These are phyloP conservation scores for Lasioglossum lativentre DNA, from an alignment of 2,888 invertebrate genomes.

Conservation along the genomic window DNA sequence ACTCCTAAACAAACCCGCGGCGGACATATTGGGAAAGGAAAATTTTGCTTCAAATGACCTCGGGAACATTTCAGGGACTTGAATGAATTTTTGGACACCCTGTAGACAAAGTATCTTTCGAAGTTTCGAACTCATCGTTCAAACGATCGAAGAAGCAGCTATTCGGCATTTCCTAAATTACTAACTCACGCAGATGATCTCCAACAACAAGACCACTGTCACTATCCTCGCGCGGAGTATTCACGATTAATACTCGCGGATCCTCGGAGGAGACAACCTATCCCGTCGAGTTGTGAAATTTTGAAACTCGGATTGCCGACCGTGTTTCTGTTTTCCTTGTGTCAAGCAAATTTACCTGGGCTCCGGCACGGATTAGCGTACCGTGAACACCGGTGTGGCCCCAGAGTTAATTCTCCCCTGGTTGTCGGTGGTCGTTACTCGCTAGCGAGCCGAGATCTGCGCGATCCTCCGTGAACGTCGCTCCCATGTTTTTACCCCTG, in stretches of 20 bases:
- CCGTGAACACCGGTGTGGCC: conserved; percentile 15
- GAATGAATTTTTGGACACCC: too few relatives aligned
- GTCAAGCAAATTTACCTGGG: conserved; percentile 48
- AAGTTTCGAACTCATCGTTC: neutral
- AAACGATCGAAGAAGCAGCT: neutral
- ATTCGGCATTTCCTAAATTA: neutral
- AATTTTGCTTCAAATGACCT: too few relatives aligned
- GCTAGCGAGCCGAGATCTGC: neutral
- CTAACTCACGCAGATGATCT: neutral
- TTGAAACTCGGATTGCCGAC: conserved; percentile 14
- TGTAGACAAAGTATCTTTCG: too few relatives aligned
- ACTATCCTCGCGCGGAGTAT: neutral
- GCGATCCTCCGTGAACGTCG: neutral
- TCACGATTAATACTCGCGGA: conserved; percentile 20
- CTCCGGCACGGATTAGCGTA: conserved; percentile 43
- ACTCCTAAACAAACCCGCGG: too few relatives aligned
- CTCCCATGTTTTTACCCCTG: conserved; percentile 17
- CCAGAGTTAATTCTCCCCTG: conserved; percentile 39
- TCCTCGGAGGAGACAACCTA: neutral
- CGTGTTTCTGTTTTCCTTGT: conserved; percentile 38
- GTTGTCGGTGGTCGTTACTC: conserved; percentile 12
- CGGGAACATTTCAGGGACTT: too few relatives aligned
- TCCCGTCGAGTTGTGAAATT: conserved; percentile 8
- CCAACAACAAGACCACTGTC: neutral
- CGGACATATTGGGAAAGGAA: too few relatives aligned